Evolutionary conservation across 2,888 invertebrate genomes (phyloP).

Genomic region (Colletes collaris): DNA sequence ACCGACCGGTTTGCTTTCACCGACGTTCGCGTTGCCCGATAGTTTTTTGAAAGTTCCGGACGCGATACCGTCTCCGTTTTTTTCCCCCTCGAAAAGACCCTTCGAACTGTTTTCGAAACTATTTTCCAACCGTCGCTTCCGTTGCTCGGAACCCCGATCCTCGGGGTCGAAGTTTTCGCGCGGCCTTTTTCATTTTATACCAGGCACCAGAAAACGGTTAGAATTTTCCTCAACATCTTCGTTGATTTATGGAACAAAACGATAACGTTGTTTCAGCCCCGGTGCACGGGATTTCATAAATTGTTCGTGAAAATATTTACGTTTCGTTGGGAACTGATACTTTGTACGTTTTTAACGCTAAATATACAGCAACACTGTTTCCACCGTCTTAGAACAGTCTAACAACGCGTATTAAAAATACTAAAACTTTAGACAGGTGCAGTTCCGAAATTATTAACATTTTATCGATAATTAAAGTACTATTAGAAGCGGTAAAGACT

Average conservation of each 20-base stretch:
- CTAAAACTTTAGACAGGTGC: too few species aligned
- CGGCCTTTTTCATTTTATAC: not conserved
- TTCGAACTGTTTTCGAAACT: conserved; percentile 37
- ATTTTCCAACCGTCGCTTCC: conserved; percentile 11
- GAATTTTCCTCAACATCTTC: not conserved
- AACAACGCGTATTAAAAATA: too few species aligned
- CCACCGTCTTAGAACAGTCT: too few species aligned
- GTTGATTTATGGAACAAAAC: conserved; percentile 31
- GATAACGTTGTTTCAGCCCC: not conserved
- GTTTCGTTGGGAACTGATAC: not conserved
- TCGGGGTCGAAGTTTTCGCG: not conserved
- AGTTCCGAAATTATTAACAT: too few species aligned
- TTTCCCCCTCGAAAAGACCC: not conserved
- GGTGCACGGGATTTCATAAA: conserved; percentile 18
- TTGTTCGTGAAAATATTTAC: conserved; percentile 14
- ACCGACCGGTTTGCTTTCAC: conserved; percentile 33
- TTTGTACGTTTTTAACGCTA: too few species aligned
- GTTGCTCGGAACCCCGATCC: not conserved
- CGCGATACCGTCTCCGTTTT: conserved; percentile 3
- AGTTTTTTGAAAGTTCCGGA: conserved; percentile 31
- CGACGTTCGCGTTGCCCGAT: conserved; percentile 26
- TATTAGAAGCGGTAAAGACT: too few species aligned
- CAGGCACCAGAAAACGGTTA: not conserved
- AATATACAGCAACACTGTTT: too few species aligned
- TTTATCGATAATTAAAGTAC: too few species aligned